Evolutionary conservation across 2,888 invertebrate genomes (phyloP).

Genomic region (Leucoma salicis): DNA sequence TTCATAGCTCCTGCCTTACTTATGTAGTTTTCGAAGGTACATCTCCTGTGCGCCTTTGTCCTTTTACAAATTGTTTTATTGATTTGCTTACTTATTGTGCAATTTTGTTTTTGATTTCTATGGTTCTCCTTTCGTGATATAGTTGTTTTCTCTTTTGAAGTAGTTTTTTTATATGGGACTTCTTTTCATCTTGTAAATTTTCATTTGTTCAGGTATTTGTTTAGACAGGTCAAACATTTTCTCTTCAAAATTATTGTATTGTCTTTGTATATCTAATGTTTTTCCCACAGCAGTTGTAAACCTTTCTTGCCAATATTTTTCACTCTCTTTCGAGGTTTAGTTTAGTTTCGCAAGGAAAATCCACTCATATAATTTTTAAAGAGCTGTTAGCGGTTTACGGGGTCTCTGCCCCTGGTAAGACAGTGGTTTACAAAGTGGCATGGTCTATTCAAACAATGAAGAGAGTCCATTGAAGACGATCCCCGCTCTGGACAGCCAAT

Average conservation of each 20-base stretch:
- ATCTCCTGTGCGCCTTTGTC: not conserved
- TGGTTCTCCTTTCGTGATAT: not conserved
- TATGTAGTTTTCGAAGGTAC: not conserved
- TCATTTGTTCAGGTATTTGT: not conserved
- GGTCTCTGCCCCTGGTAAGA: too few species aligned
- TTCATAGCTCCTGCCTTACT: not conserved
- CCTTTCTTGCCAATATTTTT: too few species aligned
- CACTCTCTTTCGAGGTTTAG: too few species aligned
- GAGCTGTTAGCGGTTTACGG: too few species aligned
- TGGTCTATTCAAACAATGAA: too few species aligned
- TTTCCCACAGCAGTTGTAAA: too few species aligned
- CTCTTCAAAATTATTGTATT: not conserved
- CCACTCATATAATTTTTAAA: too few species aligned
- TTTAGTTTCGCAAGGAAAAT: too few species aligned
- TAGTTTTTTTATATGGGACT: not conserved
- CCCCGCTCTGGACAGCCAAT: too few species aligned
- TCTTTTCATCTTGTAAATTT: not conserved
- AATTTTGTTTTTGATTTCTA: not conserved
- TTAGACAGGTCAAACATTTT: not conserved
- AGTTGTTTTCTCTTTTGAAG: not conserved
- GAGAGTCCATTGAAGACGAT: too few species aligned
- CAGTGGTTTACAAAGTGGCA: too few species aligned
- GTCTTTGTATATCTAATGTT: not conserved
- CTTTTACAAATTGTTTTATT: not conserved
- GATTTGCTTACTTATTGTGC: not conserved